Percentiles rank a stretch among this genome's conserved stretches.
phyloP scores from a whole-genome alignment of 2,797 vertebrate species.

The Sarcoramphus papa region DNA sequence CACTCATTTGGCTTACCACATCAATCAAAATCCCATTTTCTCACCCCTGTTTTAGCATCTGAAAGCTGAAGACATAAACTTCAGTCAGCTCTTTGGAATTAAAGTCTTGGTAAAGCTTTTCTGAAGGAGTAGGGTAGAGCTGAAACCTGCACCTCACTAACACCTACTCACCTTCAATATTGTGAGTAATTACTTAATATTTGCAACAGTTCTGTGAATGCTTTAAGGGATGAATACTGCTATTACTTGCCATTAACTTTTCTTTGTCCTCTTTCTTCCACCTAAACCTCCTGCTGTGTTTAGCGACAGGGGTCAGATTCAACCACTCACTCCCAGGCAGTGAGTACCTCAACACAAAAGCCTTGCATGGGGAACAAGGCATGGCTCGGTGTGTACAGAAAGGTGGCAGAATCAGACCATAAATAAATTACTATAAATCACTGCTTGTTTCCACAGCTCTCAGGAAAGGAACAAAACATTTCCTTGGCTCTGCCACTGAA shows the following conservation, averaged over 20 bases:
- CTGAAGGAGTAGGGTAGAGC: not conserved
- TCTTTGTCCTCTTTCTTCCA: not conserved
- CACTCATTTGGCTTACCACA: not conserved
- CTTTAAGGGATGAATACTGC: not conserved
- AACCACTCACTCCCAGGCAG: not conserved
- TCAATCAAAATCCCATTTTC: not conserved
- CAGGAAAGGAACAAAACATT: not conserved
- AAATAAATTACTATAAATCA: not conserved
- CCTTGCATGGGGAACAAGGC: not conserved
- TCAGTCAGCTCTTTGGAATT: not conserved
- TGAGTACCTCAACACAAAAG: not conserved
- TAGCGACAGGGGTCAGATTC: not conserved
- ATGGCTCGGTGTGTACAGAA: fast-evolving
- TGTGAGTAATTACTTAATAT: not conserved
- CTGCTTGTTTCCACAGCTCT: not conserved
- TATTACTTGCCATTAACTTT: not conserved
- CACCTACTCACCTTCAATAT: not conserved
- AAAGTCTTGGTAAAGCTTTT: not conserved
- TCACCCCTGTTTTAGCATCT: not conserved
- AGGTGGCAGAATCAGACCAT: not conserved
- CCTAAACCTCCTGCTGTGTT: not conserved
- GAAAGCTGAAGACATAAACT: not conserved
- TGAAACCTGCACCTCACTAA: not conserved
- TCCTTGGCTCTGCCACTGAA: not conserved
- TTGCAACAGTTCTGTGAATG: not conserved